These are phyloP conservation scores for Xanthorhoe spadicearia DNA, from an alignment of 2,888 invertebrate genomes.

Conservation along the genomic window DNA sequence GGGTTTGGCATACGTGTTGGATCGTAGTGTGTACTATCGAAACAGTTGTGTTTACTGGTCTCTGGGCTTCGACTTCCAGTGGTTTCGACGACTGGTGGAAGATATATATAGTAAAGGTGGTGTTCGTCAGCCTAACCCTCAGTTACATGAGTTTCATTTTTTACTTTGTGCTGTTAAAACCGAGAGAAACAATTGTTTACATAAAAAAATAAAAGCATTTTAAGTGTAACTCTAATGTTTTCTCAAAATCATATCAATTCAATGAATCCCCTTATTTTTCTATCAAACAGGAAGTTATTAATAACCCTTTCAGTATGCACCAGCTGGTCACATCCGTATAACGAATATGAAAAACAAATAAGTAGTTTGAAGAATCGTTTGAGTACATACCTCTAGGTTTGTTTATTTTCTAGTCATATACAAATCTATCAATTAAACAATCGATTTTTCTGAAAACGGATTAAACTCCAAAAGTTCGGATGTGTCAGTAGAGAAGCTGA, in stretches of 20 bases:
- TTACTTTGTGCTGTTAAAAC: constrained; percentile 87
- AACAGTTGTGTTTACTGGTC: constrained; percentile 88
- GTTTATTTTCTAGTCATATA: not conserved
- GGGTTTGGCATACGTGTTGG: constrained; percentile 88
- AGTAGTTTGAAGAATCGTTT: constrained; percentile 40
- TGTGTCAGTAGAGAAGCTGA: constrained; percentile 9
- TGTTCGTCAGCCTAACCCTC: constrained; percentile 84
- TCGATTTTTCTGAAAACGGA: not conserved
- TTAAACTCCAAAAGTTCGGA: not conserved
- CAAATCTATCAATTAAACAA: not conserved
- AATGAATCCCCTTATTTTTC: constrained; percentile 39
- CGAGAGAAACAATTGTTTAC: constrained; percentile 83
- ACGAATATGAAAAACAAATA: constrained; percentile 48
- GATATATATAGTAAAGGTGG: constrained; percentile 86
- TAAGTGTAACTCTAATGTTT: constrained; percentile 29
- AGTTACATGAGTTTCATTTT: constrained; percentile 86
- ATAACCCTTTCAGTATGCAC: constrained; percentile 42
- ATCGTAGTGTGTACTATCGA: constrained; percentile 87
- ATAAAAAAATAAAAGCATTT: constrained; percentile 55
- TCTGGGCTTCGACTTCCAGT: constrained; percentile 83
- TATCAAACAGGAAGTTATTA: constrained; percentile 47
- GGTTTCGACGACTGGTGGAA: constrained; percentile 89
- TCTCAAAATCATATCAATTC: constrained; percentile 41
- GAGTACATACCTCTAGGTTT: constrained; percentile 6
- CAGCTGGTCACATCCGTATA: constrained; percentile 56